Evolutionary conservation across 2,113 vertebrate genomes (phyloP).

Genomic region (Oceanites oceanicus): DNA sequence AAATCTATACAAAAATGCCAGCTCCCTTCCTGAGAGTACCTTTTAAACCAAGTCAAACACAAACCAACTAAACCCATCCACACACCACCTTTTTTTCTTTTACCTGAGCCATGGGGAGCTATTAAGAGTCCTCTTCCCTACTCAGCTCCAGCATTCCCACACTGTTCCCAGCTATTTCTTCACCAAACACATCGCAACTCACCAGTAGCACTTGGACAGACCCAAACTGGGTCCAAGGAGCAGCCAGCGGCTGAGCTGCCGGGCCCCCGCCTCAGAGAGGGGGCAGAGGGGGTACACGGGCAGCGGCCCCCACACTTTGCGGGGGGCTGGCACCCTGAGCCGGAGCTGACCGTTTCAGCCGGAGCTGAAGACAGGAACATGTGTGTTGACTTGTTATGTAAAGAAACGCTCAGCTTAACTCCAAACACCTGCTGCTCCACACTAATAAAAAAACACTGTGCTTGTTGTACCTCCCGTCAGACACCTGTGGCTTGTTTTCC

Average conservation of each 20-base stretch:
- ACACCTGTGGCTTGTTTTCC: not conserved
- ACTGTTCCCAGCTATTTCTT: fast-evolving
- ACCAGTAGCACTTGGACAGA: fast-evolving
- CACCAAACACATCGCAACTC: fast-evolving
- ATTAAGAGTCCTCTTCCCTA: fast-evolving
- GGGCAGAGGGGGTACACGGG: fast-evolving
- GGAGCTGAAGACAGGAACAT: fast-evolving
- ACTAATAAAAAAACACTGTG: not conserved
- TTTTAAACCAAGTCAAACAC: not conserved
- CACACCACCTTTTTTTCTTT: not conserved
- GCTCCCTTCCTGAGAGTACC: fast-evolving
- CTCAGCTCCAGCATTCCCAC: fast-evolving
- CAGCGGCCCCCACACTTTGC: too few species aligned
- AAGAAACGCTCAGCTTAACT: not conserved
- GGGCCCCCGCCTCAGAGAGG: fast-evolving
- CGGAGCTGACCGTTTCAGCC: too few species aligned
- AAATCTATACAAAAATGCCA: fast-evolving
- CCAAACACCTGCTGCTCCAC: not conserved
- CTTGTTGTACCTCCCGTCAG: too few species aligned
- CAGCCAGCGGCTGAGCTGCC: fast-evolving
- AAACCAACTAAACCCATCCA: fast-evolving
- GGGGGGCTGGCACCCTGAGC: fast-evolving
- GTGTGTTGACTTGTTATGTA: not conserved
- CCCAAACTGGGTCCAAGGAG: fast-evolving
- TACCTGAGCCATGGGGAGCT: too few species aligned